Percentiles rank a stretch among this genome's conserved stretches.
These are phyloP conservation scores for Sylvilagus bachmani DNA, from an alignment of 2,113 vertebrate species.

Conservation along the genomic window DNA sequence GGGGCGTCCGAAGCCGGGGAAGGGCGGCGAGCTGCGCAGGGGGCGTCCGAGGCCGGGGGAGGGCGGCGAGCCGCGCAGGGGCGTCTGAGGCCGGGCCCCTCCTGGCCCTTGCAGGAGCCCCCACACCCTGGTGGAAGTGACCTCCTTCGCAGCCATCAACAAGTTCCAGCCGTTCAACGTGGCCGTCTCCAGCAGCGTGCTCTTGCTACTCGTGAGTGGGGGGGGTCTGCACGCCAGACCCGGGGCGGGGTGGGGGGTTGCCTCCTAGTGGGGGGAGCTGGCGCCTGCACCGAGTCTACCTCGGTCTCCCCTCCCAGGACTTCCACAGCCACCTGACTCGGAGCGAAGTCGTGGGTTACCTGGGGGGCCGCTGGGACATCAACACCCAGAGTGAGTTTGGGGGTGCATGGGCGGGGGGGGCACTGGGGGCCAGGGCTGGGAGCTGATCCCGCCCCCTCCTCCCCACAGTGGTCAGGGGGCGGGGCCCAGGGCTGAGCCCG, in stretches of 20 bases:
- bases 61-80: too few relatives aligned
- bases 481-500: conserved; percentile 84
- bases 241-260: not conserved
- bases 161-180: conserved; percentile 99
- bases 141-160: conserved; percentile 95
- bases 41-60: conserved; percentile 7
- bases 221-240: too few relatives aligned
- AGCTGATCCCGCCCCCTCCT: accelerated
- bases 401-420: too few relatives aligned
- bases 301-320: conserved; percentile 86
- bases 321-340: conserved; percentile 98
- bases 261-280: not conserved
- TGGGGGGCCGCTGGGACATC: conserved; percentile 98
- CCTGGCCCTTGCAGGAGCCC: conserved; percentile 90
- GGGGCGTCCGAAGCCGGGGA: conserved; percentile 14
- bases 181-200: conserved; percentile 96
- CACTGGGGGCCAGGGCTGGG: not conserved
- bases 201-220: conserved; percentile 94
- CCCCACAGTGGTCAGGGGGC: conserved; percentile 93
- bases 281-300: not conserved
- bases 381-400: conserved; percentile 93
- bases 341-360: conserved; percentile 97
- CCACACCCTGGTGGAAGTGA: conserved; percentile 96
- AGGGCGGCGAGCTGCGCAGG: not conserved
- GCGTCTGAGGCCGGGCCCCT: conserved; percentile 6